Percentiles rank a stretch among this genome's conserved stretches.
phyloP scores from a whole-genome alignment of 2,797 vertebrate species.

The Sphenopsis melanotis region DNA sequence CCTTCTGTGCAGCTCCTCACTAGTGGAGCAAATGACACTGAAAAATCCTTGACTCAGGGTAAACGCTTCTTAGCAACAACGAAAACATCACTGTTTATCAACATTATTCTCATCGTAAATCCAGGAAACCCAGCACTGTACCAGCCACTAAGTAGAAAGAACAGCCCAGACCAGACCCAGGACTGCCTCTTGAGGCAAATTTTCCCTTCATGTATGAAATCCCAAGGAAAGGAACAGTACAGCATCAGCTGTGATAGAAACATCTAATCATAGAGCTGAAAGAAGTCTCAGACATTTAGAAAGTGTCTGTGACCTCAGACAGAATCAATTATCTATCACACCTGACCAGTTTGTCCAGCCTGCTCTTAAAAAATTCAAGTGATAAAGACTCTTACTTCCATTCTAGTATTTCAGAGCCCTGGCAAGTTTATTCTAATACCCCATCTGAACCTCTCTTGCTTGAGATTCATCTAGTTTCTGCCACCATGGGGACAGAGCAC shows the following conservation, averaged over 20 bases:
- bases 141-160: not conserved
- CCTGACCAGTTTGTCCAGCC: not conserved
- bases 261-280: not conserved
- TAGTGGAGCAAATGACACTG: not conserved
- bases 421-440: not conserved
- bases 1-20: not conserved
- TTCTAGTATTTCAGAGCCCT: not conserved
- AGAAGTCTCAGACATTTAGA: not conserved
- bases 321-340: not conserved
- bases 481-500: not conserved
- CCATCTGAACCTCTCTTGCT: not conserved
- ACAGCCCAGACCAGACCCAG: not conserved
- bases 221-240: not conserved
- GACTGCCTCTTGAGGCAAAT: not conserved
- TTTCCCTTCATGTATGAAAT: not conserved
- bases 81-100: not conserved
- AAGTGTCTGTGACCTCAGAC: not conserved
- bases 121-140: not conserved
- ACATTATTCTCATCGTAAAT: not conserved
- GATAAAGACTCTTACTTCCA: not conserved
- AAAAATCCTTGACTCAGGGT: not conserved
- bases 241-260: not conserved
- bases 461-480: not conserved
- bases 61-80: not conserved
- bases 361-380: not conserved